phyloP scores from a whole-genome alignment of 2,888 invertebrate species.

The Rutpela maculata region DNA sequence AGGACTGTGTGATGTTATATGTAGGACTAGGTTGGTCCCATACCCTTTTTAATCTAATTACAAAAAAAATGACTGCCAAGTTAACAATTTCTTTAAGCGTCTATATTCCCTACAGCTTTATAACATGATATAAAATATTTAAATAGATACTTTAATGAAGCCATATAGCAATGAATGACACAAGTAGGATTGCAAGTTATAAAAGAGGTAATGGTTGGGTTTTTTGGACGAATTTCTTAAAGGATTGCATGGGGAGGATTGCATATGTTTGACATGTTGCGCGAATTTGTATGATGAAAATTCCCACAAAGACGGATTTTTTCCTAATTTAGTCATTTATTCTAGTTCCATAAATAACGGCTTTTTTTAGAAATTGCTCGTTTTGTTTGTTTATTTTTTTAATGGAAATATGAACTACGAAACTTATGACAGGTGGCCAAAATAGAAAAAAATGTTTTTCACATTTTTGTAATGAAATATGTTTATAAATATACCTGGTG shows the following conservation, averaged over 20 bases:
- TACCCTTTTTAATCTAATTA: constrained; percentile 52
- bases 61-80: constrained; percentile 38
- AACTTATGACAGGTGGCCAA: too few relatives aligned
- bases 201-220: constrained; percentile 46
- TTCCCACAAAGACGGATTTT: not conserved
- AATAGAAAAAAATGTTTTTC: too few relatives aligned
- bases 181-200: constrained; percentile 25
- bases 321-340: too few relatives aligned
- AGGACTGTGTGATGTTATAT: constrained; percentile 36
- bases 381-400: too few relatives aligned
- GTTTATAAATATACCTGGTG: too few relatives aligned
- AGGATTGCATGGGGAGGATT: not conserved
- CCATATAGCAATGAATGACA: constrained; percentile 24
- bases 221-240: constrained; percentile 21
- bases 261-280: not conserved
- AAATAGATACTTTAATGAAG: constrained; percentile 34
- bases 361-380: too few relatives aligned
- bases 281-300: not conserved
- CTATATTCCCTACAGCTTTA: constrained; percentile 36
- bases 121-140: constrained; percentile 36
- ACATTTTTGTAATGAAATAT: too few relatives aligned
- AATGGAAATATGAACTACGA: too few relatives aligned
- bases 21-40: constrained; percentile 63
- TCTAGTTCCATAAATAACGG: too few relatives aligned
- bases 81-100: constrained; percentile 41